phyloP scores from a whole-genome alignment of 2,113 vertebrate genomes.

The Sapayoa aenigma region DNA sequence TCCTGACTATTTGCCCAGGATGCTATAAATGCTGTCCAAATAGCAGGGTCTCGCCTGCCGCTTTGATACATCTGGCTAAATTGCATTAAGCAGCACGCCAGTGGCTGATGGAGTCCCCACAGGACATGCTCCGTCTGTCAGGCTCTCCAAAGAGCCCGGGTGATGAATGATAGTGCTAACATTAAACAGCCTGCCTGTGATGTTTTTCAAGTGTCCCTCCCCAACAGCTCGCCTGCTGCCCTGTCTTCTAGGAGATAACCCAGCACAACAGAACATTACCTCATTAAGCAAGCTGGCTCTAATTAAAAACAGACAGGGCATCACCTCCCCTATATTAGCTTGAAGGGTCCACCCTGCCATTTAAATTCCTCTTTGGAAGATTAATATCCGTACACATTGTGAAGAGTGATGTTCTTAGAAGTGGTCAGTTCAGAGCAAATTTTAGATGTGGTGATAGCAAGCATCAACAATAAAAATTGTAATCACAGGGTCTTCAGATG shows the following conservation, averaged over 20 bases:
- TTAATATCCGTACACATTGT: background rate
- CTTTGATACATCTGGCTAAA: conserved; percentile 63
- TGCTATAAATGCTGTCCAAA: conserved; percentile 64
- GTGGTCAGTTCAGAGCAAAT: background rate
- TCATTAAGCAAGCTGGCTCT: conserved; percentile 67
- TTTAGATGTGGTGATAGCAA: background rate
- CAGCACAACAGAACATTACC: conserved; percentile 60
- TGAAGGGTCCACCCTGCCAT: conserved; percentile 21
- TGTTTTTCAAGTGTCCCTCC: conserved; percentile 60
- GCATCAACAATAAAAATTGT: background rate
- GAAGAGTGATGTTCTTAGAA: background rate
- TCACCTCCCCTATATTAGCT: background rate
- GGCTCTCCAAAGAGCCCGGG: conserved; percentile 28
- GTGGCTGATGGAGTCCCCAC: conserved; percentile 39
- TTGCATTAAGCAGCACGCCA: conserved; percentile 46
- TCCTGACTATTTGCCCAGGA: conserved; percentile 67
- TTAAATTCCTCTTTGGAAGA: conserved; percentile 30
- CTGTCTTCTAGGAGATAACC: conserved; percentile 65
- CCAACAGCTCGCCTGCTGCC: conserved; percentile 60
- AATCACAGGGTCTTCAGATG: background rate
- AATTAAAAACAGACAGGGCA: conserved; percentile 68
- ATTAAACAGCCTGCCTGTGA: conserved; percentile 61
- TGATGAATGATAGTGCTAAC: conserved; percentile 69
- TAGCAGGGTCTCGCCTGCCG: conserved; percentile 46
- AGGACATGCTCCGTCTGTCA: conserved; percentile 59